Conservation (phyloP, 2,113 vertebrate species). For the Arvicanthis niloticus region DNA sequence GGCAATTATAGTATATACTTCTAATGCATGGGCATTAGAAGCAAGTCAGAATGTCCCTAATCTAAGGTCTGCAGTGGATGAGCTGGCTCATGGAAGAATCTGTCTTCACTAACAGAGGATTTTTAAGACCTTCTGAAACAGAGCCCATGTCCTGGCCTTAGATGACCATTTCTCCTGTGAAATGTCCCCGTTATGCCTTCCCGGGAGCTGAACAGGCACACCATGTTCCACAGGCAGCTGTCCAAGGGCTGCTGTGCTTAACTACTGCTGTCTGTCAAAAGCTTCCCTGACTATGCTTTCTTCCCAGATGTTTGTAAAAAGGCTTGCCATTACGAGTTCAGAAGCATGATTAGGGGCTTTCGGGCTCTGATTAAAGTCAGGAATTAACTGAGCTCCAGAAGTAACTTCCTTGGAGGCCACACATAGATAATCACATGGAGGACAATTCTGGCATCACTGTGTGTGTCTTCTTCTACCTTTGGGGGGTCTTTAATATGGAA, state of each 20-base stretch:
- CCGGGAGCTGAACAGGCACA: background rate
- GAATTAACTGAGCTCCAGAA: conserved; percentile 47
- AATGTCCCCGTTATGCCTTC: background rate
- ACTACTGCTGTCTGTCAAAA: conserved; percentile 15
- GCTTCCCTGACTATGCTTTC: conserved; percentile 36
- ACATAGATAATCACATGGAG: conserved; percentile 44
- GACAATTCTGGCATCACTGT: background rate
- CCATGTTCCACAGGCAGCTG: conserved; percentile 13
- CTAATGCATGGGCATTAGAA: too few relatives aligned
- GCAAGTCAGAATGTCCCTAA: background rate
- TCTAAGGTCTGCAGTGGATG: background rate
- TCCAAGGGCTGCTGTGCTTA: conserved; percentile 1
- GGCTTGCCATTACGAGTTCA: conserved; percentile 53
- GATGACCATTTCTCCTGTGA: background rate
- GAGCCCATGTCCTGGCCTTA: background rate
- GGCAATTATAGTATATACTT: rapidly evolving
- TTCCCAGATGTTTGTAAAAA: conserved; percentile 54
- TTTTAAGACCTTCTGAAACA: background rate
- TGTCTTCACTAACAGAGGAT: background rate
- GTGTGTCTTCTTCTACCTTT: background rate
- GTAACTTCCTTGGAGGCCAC: conserved; percentile 44
- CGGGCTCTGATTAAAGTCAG: conserved; percentile 53
- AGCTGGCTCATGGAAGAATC: background rate
- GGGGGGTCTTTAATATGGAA: conserved; percentile 60
- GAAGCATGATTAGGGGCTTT: conserved; percentile 50